Conservation (phyloP, 2,888 invertebrate genomes). For the Celastrina argiolus region DNA sequence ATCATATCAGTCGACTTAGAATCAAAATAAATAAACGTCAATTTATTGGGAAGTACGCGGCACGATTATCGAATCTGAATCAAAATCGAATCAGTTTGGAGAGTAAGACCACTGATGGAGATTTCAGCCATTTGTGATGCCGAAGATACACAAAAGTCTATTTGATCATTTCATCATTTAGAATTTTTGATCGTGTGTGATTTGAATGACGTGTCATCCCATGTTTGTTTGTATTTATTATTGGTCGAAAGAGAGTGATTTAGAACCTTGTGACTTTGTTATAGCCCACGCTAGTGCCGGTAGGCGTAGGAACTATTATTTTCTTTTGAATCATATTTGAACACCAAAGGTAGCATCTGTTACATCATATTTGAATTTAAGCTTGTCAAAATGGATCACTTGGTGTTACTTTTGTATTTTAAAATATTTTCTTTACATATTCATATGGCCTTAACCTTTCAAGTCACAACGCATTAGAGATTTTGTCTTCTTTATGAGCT, state of each 20-base stretch:
- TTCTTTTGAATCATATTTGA: background rate
- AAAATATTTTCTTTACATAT: too few species aligned
- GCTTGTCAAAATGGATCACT: background rate
- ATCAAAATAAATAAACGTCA: too few species aligned
- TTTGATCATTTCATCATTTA: background rate
- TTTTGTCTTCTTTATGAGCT: too few species aligned
- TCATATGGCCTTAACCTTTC: too few species aligned
- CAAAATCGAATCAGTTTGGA: too few species aligned
- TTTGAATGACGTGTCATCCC: background rate
- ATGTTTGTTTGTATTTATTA: background rate
- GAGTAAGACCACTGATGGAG: too few species aligned
- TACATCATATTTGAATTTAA: background rate
- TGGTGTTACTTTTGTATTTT: background rate
- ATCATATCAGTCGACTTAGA: too few species aligned
- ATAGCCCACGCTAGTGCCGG: background rate
- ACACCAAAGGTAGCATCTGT: background rate
- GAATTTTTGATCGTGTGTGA: background rate
- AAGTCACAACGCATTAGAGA: too few species aligned
- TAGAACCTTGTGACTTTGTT: background rate
- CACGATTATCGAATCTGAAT: too few species aligned
- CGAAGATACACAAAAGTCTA: background rate
- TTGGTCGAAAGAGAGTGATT: background rate
- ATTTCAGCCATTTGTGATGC: background rate
- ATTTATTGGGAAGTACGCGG: too few species aligned
- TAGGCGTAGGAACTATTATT: constrained; percentile 2